A percentile compares a stretch with the other conserved stretches of the same genome.
phyloP scores from a whole-genome alignment of 2,888 invertebrate genomes.

The Acanthosepion esculentum region DNA sequence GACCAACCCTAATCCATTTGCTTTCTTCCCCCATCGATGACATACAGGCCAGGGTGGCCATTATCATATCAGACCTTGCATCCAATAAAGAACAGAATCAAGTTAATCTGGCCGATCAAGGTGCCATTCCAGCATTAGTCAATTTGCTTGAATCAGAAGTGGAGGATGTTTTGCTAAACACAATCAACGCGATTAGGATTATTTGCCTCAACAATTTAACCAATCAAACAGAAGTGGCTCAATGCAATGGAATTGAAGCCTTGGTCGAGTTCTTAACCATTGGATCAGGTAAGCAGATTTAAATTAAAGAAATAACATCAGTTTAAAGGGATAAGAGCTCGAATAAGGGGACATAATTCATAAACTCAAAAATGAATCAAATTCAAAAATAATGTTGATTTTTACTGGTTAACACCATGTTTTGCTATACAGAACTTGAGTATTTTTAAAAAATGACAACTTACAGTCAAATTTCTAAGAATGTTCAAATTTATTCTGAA shows the following conservation, averaged over 20 bases:
- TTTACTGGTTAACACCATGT: too few species aligned
- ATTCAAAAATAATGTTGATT: not conserved
- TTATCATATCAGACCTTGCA: slow-evolving; percentile 74
- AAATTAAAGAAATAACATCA: not conserved
- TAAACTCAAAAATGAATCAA: not conserved
- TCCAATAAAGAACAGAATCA: slow-evolving; percentile 71
- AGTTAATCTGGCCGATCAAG: slow-evolving; percentile 66
- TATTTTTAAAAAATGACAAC: too few species aligned
- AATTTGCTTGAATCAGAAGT: slow-evolving; percentile 71
- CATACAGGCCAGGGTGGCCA: slow-evolving; percentile 73
- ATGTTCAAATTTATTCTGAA: too few species aligned
- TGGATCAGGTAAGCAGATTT: slow-evolving; percentile 65
- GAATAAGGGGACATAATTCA: too few species aligned
- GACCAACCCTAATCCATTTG: slow-evolving; percentile 70
- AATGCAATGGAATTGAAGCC: slow-evolving; percentile 69
- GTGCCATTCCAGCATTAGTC: slow-evolving; percentile 71
- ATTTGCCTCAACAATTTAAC: slow-evolving; percentile 68
- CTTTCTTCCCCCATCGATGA: slow-evolving; percentile 71
- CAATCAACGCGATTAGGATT: slow-evolving; percentile 74
- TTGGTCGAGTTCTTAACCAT: slow-evolving; percentile 74
- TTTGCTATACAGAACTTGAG: too few species aligned
- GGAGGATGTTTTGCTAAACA: slow-evolving; percentile 74
- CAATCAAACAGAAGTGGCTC: slow-evolving; percentile 72
- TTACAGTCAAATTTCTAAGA: too few species aligned
- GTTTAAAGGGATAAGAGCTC: too few species aligned